These are phyloP conservation scores for Helleia helle DNA, from an alignment of 2,888 invertebrate species.

Conservation along the genomic window DNA sequence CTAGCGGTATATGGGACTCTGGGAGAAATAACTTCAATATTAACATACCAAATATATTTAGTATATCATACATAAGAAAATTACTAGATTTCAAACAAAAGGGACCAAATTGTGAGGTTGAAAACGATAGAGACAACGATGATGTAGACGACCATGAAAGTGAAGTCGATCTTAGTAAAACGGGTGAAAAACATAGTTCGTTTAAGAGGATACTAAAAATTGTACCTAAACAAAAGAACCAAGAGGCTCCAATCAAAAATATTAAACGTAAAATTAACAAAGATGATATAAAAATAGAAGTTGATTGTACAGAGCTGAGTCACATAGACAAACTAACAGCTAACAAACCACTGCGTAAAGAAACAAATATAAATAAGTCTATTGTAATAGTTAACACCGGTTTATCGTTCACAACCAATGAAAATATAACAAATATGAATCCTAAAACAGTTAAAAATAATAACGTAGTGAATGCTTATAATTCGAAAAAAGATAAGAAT, in stretches of 20 bases:
- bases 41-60: constrained; percentile 14
- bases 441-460: too few relatives aligned
- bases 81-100: constrained; percentile 19
- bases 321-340: constrained; percentile 12
- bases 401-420: constrained; percentile 79
- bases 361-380: constrained; percentile 29
- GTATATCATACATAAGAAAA: constrained; percentile 17
- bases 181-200: not conserved
- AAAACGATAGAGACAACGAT: constrained; percentile 16
- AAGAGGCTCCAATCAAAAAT: constrained; percentile 28
- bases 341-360: not conserved
- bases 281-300: constrained; percentile 46
- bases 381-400: constrained; percentile 74
- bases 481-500: not conserved
- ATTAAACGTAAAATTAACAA: constrained; percentile 44
- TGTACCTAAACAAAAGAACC: constrained; percentile 6
- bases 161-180: constrained; percentile 13
- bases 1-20: constrained; percentile 14
- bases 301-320: constrained; percentile 21
- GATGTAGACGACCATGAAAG: constrained; percentile 15
- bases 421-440: constrained; percentile 38
- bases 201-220: constrained; percentile 6
- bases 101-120: constrained; percentile 5
- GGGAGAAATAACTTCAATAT: constrained; percentile 19
- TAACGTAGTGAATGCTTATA: too few relatives aligned